A percentile compares a stretch with the other conserved stretches of the same genome.
Conservation (phyloP, 2,113 vertebrate species). For the Fregata magnificens region DNA sequence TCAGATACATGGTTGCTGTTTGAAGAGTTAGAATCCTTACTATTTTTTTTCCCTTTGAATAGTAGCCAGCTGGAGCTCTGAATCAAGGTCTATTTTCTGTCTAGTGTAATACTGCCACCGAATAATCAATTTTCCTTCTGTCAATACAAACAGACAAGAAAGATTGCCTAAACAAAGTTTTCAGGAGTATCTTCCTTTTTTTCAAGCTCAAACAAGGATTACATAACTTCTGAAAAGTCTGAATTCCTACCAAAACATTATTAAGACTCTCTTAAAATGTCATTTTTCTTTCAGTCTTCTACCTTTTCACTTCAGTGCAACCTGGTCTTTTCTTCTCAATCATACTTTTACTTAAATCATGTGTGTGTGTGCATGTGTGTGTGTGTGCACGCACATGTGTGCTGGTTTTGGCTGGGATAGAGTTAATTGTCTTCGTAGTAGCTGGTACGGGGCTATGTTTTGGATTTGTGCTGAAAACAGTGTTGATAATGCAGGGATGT, state of each 20-base stretch:
- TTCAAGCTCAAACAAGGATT: background rate
- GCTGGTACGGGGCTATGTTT: no score
- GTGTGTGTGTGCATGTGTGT: rapidly evolving
- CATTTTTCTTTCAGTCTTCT: background rate
- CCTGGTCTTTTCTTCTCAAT: background rate
- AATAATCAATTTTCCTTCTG: background rate
- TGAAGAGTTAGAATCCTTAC: background rate
- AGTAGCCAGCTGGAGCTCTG: background rate
- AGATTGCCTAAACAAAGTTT: background rate
- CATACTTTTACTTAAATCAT: background rate
- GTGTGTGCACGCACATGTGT: no score
- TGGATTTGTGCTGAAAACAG: no score
- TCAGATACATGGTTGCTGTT: background rate
- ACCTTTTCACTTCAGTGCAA: background rate
- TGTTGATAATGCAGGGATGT: no score
- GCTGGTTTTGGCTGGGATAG: no score
- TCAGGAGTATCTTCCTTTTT: background rate
- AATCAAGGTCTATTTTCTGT: background rate
- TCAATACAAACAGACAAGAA: background rate
- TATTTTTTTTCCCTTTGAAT: background rate
- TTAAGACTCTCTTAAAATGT: background rate
- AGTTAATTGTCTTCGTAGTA: no score
- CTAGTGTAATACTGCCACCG: background rate
- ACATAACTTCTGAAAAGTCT: background rate
- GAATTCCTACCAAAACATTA: background rate